Conservation (phyloP, 2,797 vertebrate species). For the Alosa sapidissima region DNA sequence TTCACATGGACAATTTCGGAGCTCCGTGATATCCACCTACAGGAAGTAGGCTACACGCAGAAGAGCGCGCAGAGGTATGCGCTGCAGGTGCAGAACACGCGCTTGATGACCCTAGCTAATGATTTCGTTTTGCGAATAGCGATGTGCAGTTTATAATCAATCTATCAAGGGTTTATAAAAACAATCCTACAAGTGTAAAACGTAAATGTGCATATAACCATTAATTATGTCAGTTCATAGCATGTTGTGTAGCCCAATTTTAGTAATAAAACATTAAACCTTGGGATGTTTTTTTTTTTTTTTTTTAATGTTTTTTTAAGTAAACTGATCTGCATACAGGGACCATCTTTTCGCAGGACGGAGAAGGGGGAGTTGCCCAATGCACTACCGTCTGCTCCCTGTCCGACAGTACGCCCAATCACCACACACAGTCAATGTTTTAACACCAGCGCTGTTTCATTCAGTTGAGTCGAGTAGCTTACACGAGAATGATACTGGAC, state of each 20-base stretch:
- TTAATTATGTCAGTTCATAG: background rate
- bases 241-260: background rate
- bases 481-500: conserved; percentile 25
- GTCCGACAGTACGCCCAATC: conserved; percentile 44
- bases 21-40: background rate
- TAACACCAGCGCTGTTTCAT: conserved; percentile 23
- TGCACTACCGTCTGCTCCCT: conserved; percentile 17
- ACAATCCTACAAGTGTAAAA: background rate
- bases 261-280: background rate
- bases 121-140: background rate
- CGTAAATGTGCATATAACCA: background rate
- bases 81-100: background rate
- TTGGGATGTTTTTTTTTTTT: too few relatives aligned
- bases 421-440: conserved; percentile 27
- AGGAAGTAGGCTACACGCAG: background rate
- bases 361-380: conserved; percentile 17
- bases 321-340: too few relatives aligned
- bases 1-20: background rate
- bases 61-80: background rate
- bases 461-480: background rate
- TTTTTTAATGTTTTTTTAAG: too few relatives aligned
- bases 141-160: background rate
- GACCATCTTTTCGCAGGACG: background rate
- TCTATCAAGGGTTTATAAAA: background rate
- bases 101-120: background rate